Evolutionary conservation across 2,888 invertebrate genomes (phyloP).

Genomic region (Heteropelma amictum): DNA sequence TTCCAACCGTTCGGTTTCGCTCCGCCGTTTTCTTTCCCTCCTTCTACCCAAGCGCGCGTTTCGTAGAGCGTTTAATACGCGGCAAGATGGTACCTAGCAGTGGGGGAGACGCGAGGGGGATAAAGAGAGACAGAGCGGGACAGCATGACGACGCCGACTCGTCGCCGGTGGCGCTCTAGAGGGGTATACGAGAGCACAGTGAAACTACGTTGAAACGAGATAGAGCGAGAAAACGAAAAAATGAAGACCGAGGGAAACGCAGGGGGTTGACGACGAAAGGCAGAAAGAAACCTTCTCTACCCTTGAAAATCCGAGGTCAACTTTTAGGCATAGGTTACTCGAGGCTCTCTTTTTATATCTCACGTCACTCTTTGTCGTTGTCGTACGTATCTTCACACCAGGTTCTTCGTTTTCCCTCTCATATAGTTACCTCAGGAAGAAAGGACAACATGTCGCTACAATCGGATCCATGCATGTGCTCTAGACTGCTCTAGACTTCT

Average conservation of each 20-base stretch:
- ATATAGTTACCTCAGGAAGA: slow-evolving; percentile 47
- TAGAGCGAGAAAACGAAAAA: slow-evolving; percentile 20
- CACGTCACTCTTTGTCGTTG: slow-evolving; percentile 35
- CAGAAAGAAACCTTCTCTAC: slow-evolving; percentile 76
- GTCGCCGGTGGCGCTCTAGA: slow-evolving; percentile 56
- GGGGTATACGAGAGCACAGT: slow-evolving; percentile 42
- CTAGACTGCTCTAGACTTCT: slow-evolving; percentile 20
- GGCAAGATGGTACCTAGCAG: slow-evolving; percentile 17
- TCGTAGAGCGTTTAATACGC: slow-evolving; percentile 19
- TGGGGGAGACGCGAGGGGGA: slow-evolving; percentile 14
- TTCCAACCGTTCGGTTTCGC: slow-evolving; percentile 51
- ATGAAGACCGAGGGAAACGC: slow-evolving; percentile 20
- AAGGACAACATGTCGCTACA: slow-evolving; percentile 16
- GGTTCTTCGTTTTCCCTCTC: slow-evolving; percentile 59
- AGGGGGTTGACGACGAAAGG: slow-evolving; percentile 60
- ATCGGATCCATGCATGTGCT: slow-evolving; percentile 13
- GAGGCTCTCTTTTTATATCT: slow-evolving; percentile 56
- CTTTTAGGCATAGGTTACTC: slow-evolving; percentile 74
- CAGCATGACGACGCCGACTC: slow-evolving; percentile 46
- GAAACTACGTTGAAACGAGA: slow-evolving; percentile 16
- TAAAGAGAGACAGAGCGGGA: slow-evolving; percentile 30
- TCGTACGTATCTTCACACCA: slow-evolving; percentile 42
- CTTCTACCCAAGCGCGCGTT: slow-evolving; percentile 26
- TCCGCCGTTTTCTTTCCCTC: slow-evolving; percentile 53
- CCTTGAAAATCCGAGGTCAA: slow-evolving; percentile 79